These are phyloP conservation scores for Holcopasites calliopsidis DNA, from an alignment of 1,140 invertebrate genomes.

Conservation along the genomic window DNA sequence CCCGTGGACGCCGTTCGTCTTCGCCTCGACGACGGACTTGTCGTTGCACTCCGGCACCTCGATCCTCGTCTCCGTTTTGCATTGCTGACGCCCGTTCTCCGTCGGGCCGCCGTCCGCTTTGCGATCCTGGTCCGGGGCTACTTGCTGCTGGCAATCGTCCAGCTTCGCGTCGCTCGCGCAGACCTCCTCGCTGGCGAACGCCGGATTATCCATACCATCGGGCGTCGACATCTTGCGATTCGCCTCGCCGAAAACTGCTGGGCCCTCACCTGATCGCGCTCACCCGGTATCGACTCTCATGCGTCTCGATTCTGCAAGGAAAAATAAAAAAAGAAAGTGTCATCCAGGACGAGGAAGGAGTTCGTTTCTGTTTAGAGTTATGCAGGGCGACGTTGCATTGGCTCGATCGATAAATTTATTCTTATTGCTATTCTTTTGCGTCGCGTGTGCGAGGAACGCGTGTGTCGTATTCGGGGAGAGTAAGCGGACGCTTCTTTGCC, in stretches of 20 bases:
- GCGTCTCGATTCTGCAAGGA: constrained; percentile 61
- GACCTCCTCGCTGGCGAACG: constrained; percentile 73
- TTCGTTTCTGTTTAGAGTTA: too few species aligned
- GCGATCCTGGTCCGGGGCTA: constrained; percentile 61
- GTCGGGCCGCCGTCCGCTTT: constrained; percentile 58
- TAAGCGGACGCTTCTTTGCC: background rate
- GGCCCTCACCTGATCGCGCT: constrained; percentile 52
- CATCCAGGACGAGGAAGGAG: too few species aligned
- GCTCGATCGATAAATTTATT: too few species aligned
- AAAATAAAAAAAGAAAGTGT: too few species aligned
- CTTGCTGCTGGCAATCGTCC: constrained; percentile 56
- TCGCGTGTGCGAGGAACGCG: too few species aligned
- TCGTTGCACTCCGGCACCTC: constrained; percentile 72
- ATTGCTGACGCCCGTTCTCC: constrained; percentile 71
- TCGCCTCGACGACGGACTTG: constrained; percentile 62
- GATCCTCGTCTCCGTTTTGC: constrained; percentile 74
- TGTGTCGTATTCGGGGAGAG: too few species aligned
- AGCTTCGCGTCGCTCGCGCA: constrained; percentile 35
- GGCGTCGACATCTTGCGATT: constrained; percentile 67
- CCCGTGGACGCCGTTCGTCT: constrained; percentile 73
- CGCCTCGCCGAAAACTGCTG: constrained; percentile 48
- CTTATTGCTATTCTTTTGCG: too few species aligned
- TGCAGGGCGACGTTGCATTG: too few species aligned
- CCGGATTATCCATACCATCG: constrained; percentile 74
- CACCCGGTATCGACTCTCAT: constrained; percentile 59